These are phyloP conservation scores for Capra hircus DNA, from an alignment of 2,113 vertebrate species.

Conservation along the genomic window DNA sequence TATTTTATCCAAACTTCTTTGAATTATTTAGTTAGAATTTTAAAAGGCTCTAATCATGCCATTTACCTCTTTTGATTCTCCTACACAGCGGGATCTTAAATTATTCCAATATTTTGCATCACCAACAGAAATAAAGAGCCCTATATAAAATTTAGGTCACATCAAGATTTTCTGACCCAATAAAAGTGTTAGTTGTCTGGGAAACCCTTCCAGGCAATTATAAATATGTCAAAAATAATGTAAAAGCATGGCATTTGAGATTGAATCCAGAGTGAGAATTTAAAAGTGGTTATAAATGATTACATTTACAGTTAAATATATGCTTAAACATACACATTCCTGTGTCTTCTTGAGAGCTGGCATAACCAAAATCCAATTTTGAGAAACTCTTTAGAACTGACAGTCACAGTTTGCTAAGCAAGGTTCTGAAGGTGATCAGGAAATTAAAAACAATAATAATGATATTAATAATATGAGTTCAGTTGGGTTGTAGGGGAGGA, in stretches of 20 bases:
- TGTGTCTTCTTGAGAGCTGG: neutral
- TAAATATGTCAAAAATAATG: neutral
- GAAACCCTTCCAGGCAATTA: neutral
- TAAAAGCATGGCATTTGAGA: neutral
- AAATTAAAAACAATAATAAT: neutral
- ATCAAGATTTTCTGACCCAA: neutral
- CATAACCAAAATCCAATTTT: neutral
- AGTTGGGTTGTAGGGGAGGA: neutral
- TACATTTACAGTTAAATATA: neutral
- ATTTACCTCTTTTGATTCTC: neutral
- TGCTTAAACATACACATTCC: neutral
- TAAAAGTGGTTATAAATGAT: neutral
- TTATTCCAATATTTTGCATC: neutral
- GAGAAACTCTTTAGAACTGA: neutral
- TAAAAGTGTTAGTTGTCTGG: neutral
- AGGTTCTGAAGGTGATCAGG: neutral
- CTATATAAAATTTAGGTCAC: constrained; percentile 15
- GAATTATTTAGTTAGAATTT: neutral
- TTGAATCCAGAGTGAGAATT: neutral
- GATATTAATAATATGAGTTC: neutral
- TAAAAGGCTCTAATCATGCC: neutral
- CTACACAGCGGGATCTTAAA: constrained; percentile 19
- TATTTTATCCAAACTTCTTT: neutral
- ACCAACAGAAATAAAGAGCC: constrained; percentile 17
- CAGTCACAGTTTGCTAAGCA: neutral